Conservation (phyloP, 2,888 invertebrate genomes). For the Spisula subtruncata region DNA sequence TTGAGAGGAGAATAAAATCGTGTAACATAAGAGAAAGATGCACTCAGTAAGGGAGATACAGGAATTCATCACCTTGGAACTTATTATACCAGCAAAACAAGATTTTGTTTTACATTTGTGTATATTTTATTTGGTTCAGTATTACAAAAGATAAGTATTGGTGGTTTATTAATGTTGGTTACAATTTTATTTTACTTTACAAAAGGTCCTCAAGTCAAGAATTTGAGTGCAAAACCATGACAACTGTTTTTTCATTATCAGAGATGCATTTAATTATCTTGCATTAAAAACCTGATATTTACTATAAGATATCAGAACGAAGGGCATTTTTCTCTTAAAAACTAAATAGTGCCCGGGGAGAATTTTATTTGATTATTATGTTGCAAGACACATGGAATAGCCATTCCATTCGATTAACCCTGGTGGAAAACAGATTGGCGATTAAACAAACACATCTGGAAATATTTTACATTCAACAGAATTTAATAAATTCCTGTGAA, state of each 20-base stretch:
- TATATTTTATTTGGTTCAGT: no score
- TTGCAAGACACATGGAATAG: slow-evolving; percentile 29
- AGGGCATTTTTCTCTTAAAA: slow-evolving; percentile 7
- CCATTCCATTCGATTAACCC: slow-evolving; percentile 25
- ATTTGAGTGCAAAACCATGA: no score
- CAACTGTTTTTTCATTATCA: no score
- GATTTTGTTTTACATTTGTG: no score
- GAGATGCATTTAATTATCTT: no score
- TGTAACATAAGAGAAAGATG: neutral
- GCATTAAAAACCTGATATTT: neutral
- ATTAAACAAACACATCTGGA: slow-evolving; percentile 42
- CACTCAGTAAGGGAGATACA: neutral
- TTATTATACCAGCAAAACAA: neutral
- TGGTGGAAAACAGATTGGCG: slow-evolving; percentile 11
- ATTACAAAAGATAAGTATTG: no score
- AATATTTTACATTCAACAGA: slow-evolving; percentile 36
- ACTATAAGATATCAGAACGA: neutral
- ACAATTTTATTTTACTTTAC: no score
- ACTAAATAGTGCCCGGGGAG: neutral
- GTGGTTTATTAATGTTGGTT: no score
- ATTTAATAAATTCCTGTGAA: slow-evolving; percentile 33
- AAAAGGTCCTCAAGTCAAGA: no score
- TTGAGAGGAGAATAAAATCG: neutral
- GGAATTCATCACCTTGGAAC: neutral
- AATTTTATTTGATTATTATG: slow-evolving; percentile 28